These are phyloP conservation scores for Enoplolaimus lenunculus DNA, from an alignment of 2,888 invertebrate species.

Conservation along the genomic window DNA sequence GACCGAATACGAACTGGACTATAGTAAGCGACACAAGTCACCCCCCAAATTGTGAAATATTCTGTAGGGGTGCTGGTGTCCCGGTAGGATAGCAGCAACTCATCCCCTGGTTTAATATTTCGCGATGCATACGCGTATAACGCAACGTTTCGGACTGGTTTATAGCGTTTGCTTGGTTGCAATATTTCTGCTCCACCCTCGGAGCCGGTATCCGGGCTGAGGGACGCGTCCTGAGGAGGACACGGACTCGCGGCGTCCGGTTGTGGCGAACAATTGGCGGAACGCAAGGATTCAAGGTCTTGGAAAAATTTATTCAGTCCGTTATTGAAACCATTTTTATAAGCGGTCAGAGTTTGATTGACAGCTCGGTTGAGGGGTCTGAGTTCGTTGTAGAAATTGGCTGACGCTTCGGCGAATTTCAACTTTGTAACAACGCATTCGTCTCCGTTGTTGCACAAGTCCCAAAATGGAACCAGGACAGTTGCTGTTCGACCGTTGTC, in stretches of 20 bases:
- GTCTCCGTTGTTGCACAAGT: slow-evolving; percentile 16
- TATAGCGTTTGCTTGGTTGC: neutral
- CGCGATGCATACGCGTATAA: neutral
- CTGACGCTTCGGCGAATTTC: neutral
- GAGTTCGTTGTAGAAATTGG: too few relatives aligned
- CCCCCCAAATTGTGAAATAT: slow-evolving; percentile 16
- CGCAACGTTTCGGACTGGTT: neutral
- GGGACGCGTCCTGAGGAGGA: neutral
- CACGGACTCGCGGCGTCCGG: neutral
- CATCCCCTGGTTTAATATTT: neutral
- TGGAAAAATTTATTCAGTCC: too few relatives aligned
- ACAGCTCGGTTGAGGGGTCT: neutral
- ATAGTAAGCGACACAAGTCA: neutral
- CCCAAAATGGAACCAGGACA: slow-evolving; percentile 10
- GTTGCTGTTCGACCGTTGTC: slow-evolving; percentile 8
- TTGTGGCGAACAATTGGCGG: neutral
- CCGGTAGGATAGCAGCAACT: slow-evolving; percentile 5
- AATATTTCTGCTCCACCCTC: neutral
- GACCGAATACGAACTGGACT: neutral
- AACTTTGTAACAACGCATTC: neutral
- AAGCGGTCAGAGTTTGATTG: neutral
- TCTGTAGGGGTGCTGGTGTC: neutral
- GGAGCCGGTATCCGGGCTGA: neutral
- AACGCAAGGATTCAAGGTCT: neutral
- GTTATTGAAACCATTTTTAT: too few relatives aligned